Conservation (phyloP, 2,113 vertebrate genomes). For the Antidorcas marsupialis region DNA sequence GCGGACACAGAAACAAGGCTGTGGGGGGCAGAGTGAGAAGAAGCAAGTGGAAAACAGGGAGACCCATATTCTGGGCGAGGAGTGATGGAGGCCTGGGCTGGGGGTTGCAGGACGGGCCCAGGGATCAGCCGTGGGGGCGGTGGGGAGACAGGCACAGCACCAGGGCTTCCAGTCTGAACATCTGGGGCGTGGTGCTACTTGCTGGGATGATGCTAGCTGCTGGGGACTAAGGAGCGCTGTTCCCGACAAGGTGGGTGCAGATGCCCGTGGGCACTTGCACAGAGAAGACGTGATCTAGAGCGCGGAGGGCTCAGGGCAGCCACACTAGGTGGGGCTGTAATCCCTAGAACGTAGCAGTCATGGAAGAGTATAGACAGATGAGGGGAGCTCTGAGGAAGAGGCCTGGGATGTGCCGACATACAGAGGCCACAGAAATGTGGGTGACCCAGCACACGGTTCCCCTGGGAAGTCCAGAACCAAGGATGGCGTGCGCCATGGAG, state of each 20-base stretch:
- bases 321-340: accelerated
- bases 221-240: too few relatives aligned
- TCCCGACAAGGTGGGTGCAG: accelerated
- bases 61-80: accelerated
- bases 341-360: background rate
- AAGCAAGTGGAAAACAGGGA: background rate
- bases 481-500: too few relatives aligned
- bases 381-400: background rate
- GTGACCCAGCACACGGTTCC: background rate
- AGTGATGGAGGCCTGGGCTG: background rate
- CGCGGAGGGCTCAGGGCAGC: background rate
- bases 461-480: background rate
- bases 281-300: background rate
- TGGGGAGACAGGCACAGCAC: background rate
- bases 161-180: background rate
- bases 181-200: accelerated
- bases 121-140: accelerated
- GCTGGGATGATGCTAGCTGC: background rate
- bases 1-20: background rate
- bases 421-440: background rate
- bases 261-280: accelerated
- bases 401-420: accelerated
- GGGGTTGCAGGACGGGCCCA: background rate
- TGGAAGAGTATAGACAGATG: background rate
- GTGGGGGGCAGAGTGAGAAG: background rate